phyloP scores from a whole-genome alignment of 1,140 invertebrate genomes.

The Meloidogyne floridensis region DNA sequence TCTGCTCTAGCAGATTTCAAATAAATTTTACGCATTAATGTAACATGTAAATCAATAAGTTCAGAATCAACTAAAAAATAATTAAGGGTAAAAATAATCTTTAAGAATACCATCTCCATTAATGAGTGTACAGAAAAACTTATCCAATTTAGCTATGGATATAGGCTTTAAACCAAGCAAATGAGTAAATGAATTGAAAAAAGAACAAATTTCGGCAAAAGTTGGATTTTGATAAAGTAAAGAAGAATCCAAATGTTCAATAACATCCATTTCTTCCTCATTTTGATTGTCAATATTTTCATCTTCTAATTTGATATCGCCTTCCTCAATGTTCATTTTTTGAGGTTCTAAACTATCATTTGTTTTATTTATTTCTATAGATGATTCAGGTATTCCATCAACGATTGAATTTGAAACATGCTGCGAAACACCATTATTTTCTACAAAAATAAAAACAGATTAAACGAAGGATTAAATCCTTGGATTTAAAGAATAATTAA shows the following conservation, averaged over 20 bases:
- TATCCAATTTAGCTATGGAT: slow-evolving; percentile 41
- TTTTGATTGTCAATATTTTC: not conserved
- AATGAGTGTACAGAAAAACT: slow-evolving; percentile 40
- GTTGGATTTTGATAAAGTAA: slow-evolving; percentile 42
- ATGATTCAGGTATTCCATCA: not conserved
- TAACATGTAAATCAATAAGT: slow-evolving; percentile 51
- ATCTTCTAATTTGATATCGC: not conserved
- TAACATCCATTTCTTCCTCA: not conserved
- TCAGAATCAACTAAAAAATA: slow-evolving; percentile 36
- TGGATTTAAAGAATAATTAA: too few relatives aligned
- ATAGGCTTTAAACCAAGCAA: slow-evolving; percentile 44
- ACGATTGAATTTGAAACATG: not conserved
- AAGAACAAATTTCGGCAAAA: slow-evolving; percentile 51
- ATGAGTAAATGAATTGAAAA: slow-evolving; percentile 51
- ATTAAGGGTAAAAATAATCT: not conserved
- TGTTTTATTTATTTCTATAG: not conserved
- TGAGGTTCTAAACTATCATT: not conserved
- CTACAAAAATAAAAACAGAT: too few relatives aligned
- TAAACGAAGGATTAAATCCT: too few relatives aligned
- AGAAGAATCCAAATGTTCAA: slow-evolving; percentile 29
- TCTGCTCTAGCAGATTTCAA: slow-evolving; percentile 49
- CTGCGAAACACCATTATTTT: not conserved
- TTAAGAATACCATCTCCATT: slow-evolving; percentile 43
- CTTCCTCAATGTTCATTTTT: not conserved
- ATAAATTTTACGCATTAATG: slow-evolving; percentile 43